Conservation (phyloP, 1,140 invertebrate genomes). For the Cyphomyrmex costatus region DNA sequence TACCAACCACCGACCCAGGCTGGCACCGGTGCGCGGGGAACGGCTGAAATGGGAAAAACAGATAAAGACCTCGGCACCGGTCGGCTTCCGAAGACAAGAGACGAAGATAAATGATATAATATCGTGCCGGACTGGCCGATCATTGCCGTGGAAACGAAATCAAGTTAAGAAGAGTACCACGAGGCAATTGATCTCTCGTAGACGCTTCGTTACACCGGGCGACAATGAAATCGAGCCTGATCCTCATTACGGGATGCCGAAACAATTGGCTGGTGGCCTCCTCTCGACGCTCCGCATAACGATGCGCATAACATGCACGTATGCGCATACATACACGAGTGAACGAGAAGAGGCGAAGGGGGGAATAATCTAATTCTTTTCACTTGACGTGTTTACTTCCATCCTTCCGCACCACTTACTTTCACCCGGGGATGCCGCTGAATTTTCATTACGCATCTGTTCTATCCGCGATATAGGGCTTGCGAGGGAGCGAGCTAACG, state of each 20-base stretch:
- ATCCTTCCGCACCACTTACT: constrained; percentile 50
- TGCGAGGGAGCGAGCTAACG: constrained; percentile 7
- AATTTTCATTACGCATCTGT: constrained; percentile 71
- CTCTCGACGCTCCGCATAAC: neutral
- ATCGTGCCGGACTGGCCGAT: constrained; percentile 82
- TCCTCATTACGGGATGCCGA: constrained; percentile 77
- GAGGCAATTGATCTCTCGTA: constrained; percentile 80
- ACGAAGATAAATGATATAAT: constrained; percentile 87
- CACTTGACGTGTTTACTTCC: constrained; percentile 59
- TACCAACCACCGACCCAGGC: constrained; percentile 61
- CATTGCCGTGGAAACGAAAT: constrained; percentile 82
- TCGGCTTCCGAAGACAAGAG: constrained; percentile 77
- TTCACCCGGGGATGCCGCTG: constrained; percentile 37
- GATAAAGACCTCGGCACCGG: constrained; percentile 73
- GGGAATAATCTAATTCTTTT: constrained; percentile 62
- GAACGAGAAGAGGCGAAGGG: neutral
- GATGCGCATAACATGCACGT: neutral
- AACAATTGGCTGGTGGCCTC: constrained; percentile 83
- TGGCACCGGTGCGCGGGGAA: constrained; percentile 56
- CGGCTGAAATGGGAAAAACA: constrained; percentile 67
- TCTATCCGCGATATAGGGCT: neutral
- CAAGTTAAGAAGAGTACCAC: constrained; percentile 77
- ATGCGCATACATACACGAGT: neutral
- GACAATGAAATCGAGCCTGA: constrained; percentile 82
- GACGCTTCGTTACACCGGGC: constrained; percentile 79